Evolutionary conservation across 1,140 invertebrate genomes (phyloP).

Genomic region (Tenebrio molitor): DNA sequence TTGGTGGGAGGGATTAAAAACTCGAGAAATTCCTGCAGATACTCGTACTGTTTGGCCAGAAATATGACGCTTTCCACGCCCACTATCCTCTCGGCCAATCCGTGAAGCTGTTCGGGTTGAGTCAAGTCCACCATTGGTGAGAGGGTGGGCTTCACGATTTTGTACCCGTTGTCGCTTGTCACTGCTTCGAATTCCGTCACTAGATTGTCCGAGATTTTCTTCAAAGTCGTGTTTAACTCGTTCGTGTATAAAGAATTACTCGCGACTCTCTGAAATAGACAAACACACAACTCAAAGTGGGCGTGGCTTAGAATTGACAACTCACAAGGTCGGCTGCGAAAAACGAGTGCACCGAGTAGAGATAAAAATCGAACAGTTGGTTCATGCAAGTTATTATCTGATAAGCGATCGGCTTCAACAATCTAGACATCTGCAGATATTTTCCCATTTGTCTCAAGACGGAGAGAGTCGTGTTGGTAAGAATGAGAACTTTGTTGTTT

Average conservation of each 20-base stretch:
- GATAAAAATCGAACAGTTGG: slow-evolving; percentile 96
- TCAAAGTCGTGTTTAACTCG: slow-evolving; percentile 81
- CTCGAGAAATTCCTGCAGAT: slow-evolving; percentile 86
- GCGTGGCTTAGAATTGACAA: slow-evolving; percentile 39
- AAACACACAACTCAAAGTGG: not conserved
- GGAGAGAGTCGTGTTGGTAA: slow-evolving; percentile 94
- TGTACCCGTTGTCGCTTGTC: slow-evolving; percentile 48
- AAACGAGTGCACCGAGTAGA: slow-evolving; percentile 91
- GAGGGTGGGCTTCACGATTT: slow-evolving; percentile 74
- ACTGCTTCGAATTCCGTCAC: slow-evolving; percentile 45
- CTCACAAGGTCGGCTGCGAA: slow-evolving; percentile 85
- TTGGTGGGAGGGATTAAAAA: slow-evolving; percentile 76
- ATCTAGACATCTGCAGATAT: slow-evolving; percentile 93
- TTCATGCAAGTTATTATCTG: slow-evolving; percentile 93
- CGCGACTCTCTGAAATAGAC: slow-evolving; percentile 65
- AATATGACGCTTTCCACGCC: slow-evolving; percentile 94
- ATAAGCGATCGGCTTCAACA: slow-evolving; percentile 91
- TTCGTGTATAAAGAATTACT: slow-evolving; percentile 74
- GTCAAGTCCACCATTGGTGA: slow-evolving; percentile 81
- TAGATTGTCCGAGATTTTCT: slow-evolving; percentile 79
- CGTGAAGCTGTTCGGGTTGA: slow-evolving; percentile 81
- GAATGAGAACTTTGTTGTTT: slow-evolving; percentile 60
- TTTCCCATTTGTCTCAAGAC: slow-evolving; percentile 93
- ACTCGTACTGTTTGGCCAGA: slow-evolving; percentile 88
- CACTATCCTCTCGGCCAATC: slow-evolving; percentile 87